phyloP scores from a whole-genome alignment of 1,140 invertebrate species.

The Ceratosolen solmsi region DNA sequence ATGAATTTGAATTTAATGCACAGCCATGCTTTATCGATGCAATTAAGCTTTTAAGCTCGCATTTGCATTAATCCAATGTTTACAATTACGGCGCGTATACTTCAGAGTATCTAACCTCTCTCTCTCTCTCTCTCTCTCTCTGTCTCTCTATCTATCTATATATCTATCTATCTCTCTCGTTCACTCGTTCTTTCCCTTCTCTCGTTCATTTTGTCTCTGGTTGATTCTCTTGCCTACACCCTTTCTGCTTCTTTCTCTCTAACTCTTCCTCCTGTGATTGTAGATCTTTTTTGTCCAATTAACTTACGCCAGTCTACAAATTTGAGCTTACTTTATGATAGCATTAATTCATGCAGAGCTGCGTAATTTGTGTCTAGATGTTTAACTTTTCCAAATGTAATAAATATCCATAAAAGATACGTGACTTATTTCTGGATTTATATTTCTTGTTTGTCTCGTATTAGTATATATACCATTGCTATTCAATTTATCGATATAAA shows the following conservation, averaged over 20 bases:
- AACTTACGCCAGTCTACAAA: constrained; percentile 40
- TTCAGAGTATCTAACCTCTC: constrained; percentile 54
- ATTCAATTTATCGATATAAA: too few relatives aligned
- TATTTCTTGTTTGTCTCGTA: too few relatives aligned
- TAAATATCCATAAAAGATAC: constrained; percentile 2
- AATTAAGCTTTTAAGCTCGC: constrained; percentile 75
- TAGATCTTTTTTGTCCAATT: constrained; percentile 46
- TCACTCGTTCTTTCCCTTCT: constrained; percentile 5
- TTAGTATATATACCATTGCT: too few relatives aligned
- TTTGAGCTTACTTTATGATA: constrained; percentile 23
- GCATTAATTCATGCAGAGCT: constrained; percentile 10
- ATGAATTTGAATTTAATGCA: constrained; percentile 75
- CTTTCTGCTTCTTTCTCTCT: constrained; percentile 41
- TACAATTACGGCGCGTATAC: constrained; percentile 69
- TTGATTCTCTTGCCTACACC: not conserved
- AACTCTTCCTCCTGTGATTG: constrained; percentile 48
- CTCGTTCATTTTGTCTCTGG: constrained; percentile 45
- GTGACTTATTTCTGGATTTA: too few relatives aligned
- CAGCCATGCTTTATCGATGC: constrained; percentile 73
- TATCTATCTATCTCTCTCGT: constrained; percentile 53
- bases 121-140: constrained; percentile 45
- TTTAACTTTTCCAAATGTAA: not conserved
- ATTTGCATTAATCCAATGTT: constrained; percentile 76
- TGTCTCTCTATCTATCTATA: constrained; percentile 30
- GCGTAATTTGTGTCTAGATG: not conserved